These are phyloP conservation scores for Cheilosia scutellata DNA, from an alignment of 2,888 invertebrate species.

Conservation along the genomic window DNA sequence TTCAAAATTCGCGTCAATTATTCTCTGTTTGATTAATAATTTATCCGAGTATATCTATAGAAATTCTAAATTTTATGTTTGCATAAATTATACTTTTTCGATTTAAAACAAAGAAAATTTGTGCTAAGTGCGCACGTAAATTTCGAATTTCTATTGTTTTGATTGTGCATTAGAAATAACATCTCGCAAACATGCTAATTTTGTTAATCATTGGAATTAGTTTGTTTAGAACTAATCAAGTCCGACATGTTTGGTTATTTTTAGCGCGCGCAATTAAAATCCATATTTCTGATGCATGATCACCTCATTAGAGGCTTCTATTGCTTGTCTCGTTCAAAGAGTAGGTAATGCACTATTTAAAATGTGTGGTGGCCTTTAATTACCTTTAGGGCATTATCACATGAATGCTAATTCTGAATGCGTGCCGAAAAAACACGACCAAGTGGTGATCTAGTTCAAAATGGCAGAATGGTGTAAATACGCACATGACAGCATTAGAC, in stretches of 20 bases:
- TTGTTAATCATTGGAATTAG: not conserved
- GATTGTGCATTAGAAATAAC: not conserved
- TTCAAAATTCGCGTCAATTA: not conserved
- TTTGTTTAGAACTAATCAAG: not conserved
- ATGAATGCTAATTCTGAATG: slow-evolving; percentile 8
- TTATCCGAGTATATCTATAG: no score
- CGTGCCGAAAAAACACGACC: not conserved
- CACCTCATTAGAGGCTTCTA: not conserved
- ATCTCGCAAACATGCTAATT: slow-evolving; percentile 21
- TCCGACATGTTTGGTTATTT: slow-evolving; percentile 3
- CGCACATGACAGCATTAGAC: not conserved
- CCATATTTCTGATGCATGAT: slow-evolving; percentile 1
- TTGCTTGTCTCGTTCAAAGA: not conserved
- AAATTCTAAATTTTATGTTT: not conserved
- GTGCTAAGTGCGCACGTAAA: no score
- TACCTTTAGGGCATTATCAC: not conserved
- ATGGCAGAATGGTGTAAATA: not conserved
- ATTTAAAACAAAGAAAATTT: not conserved
- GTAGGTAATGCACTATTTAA: slow-evolving; percentile 16
- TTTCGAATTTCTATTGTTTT: no score
- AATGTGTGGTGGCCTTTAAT: not conserved
- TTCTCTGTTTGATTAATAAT: no score
- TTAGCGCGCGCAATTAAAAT: not conserved
- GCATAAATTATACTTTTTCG: not conserved
- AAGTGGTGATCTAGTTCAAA: not conserved